Percentiles rank a stretch among this genome's conserved stretches.
These are phyloP conservation scores for Sclerodermus sp. DNA, from an alignment of 2,888 invertebrate genomes.

Conservation along the genomic window DNA sequence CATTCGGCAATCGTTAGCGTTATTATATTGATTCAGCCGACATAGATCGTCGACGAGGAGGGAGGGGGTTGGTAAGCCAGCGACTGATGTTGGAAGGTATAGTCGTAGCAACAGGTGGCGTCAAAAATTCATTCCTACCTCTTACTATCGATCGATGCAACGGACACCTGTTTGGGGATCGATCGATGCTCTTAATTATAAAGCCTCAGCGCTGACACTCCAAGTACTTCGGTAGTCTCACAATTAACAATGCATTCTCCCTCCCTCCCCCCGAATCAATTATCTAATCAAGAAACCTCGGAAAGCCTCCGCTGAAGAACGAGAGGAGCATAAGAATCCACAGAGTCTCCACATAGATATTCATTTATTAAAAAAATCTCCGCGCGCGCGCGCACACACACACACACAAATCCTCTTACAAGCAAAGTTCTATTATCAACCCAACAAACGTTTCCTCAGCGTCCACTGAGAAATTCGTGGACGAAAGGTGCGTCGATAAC, in stretches of 20 bases:
- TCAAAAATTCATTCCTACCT: slow-evolving; percentile 39
- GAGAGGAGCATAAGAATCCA: too few relatives aligned
- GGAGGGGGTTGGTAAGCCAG: too few relatives aligned
- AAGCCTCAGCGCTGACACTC: slow-evolving; percentile 9
- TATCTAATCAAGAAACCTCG: background rate
- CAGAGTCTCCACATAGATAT: too few relatives aligned
- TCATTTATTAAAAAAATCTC: too few relatives aligned
- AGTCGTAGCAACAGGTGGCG: slow-evolving; percentile 37
- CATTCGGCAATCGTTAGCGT: background rate
- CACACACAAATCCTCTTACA: too few relatives aligned
- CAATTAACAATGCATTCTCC: background rate
- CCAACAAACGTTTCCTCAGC: too few relatives aligned
- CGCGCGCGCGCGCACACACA: too few relatives aligned
- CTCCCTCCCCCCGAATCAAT: background rate
- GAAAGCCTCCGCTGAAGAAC: too few relatives aligned
- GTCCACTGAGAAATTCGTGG: too few relatives aligned
- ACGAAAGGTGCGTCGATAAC: too few relatives aligned
- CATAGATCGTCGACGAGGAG: slow-evolving; percentile 3
- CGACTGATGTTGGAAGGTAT: background rate
- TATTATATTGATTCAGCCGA: slow-evolving; percentile 2
- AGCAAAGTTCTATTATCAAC: too few relatives aligned
- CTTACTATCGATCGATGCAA: slow-evolving; percentile 22
- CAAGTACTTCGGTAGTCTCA: background rate
- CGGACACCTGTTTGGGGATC: slow-evolving; percentile 29
- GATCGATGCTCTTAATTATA: slow-evolving; percentile 31